Evolutionary conservation across 2,113 vertebrate species (phyloP), one percentile per base, ranked within the genome.

Genomic region (Monarcha castaneiventris): DNA sequence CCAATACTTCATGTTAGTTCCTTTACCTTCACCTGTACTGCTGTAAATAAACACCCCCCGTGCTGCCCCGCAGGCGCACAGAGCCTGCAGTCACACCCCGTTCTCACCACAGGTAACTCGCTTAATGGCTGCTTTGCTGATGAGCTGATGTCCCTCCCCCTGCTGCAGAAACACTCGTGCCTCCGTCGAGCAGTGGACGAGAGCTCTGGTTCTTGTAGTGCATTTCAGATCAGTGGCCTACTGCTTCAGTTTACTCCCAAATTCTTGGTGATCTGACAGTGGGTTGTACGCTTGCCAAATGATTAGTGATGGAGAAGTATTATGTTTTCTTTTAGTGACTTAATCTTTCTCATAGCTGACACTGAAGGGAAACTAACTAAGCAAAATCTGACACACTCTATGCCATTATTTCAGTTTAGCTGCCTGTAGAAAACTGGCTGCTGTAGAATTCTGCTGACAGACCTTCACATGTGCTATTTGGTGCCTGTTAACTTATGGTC

Each of bases 101-200:
- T 69, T 7, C 84, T 66, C 37, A 51, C n/a, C 81, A 77, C 78
- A 46, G 87, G 79, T 84, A 86, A 44, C 90, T 78, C 0, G 90
- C 96, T 96, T 90, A 49, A 71, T 92, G 93, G 85, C 94, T 95
- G 96, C 94, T 94, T 93, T 95, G 82, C 87, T 95, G 72, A 74
- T 71, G 90, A 96, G 94, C 94, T 89, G 75, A 67, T 64, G 64
- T 89, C 64, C 92, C 64, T 74, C 25, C 55, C 62, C 83, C 76
- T 64, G 90, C 96, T 64, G 89, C 94, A 86, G 79, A 92, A 82
- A 86, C 46, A 55, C 61, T 63, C 8, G n/a, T 75, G 84, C 56
- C 76, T 94, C 71, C 86, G 10, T 4, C 2, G 10, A 84, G 77
- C 69, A 92, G 49, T 37, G 69, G 41, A 93, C 92, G 84, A 88